Percentiles rank a stretch among this genome's conserved stretches.
Evolutionary conservation across 2,888 invertebrate genomes (phyloP).

Genomic region (Octonoba sinensis): DNA sequence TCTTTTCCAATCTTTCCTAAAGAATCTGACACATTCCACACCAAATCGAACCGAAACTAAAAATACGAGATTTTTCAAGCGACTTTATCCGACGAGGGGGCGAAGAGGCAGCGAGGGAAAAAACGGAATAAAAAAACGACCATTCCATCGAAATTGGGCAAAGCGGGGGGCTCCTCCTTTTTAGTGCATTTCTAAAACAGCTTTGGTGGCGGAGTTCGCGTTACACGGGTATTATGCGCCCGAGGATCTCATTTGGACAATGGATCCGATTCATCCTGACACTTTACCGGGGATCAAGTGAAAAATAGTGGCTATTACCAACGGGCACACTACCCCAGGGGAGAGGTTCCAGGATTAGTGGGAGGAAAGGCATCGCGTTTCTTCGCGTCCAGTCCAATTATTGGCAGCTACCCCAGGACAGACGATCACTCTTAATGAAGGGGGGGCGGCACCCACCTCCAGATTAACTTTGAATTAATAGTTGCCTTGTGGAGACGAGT

Average conservation of each 20-base stretch:
- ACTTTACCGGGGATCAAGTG: constrained; percentile 66
- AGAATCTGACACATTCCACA: no score
- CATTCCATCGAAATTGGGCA: constrained; percentile 59
- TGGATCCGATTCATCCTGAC: constrained; percentile 65
- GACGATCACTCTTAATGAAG: constrained; percentile 65
- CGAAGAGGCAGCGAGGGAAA: constrained; percentile 6
- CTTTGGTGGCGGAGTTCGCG: constrained; percentile 61
- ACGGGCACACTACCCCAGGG: constrained; percentile 42
- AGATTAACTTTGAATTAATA: constrained; percentile 64
- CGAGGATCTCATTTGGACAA: constrained; percentile 64
- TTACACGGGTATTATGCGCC: constrained; percentile 64
- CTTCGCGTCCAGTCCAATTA: constrained; percentile 63
- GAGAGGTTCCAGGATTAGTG: constrained; percentile 47
- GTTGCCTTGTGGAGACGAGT: constrained; percentile 46
- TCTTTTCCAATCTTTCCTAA: no score
- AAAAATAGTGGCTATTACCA: constrained; percentile 66
- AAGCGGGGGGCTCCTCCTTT: constrained; percentile 54
- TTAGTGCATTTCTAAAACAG: constrained; percentile 64
- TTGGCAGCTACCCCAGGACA: constrained; percentile 50
- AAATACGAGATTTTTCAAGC: constrained; percentile 17
- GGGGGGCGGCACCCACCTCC: constrained; percentile 39
- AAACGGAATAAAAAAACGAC: constrained; percentile 29
- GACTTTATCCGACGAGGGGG: background rate
- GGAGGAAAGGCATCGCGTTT: constrained; percentile 45
- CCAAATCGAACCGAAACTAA: no score